Evolutionary conservation across 1,140 invertebrate species (phyloP), one percentile per base, ranked within the genome.

Genomic region (Platorchestia sp.): DNA sequence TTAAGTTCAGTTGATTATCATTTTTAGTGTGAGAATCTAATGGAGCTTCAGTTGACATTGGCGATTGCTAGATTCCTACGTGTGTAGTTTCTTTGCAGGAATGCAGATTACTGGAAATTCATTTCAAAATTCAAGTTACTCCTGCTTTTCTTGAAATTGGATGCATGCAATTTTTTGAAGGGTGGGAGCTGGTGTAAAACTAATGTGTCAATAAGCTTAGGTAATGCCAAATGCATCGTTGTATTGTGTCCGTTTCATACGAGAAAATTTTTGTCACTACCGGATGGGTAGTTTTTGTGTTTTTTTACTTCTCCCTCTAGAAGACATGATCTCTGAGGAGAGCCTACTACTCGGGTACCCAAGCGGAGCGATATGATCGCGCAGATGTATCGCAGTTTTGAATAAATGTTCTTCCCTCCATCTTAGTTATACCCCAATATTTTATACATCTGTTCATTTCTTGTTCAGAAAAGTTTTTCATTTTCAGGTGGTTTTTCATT

Each of bases 381-480:
- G 36, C 36, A 75, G 1, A 75, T 75, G 47, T 51, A 27, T 75
- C 36, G 59, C 36, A 75, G 14, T 75, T 36, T 36, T 27, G 59
- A 75, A 36, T 36, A 75, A 1, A 22, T 1, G 10, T 75, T 75
- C 59, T 75, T 75, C 59, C 59, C 10, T 75, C 59, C 47, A 51
- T 51, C 47, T 19, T 75, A 3, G 36, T 22, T 75, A 22, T n/a
- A 75, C 10, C 59, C 59, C 27, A 22, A 75, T 75, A 75, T 75
- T 75, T 75, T 75, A 27, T 75, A 75, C 59, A 75, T 75, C 59
- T 75, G 59, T 75, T 75, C 59, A 75, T 75, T 75, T 75, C 59
- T 75, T 75, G 59, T 75, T 75, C 59, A 75, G 59, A 75, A 75
- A 75, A 19, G 7, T 75, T 75, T 75, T 75, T 75, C 59, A 75